A percentile compares a stretch with the other conserved stretches of the same genome.
Conservation (phyloP, 2,797 vertebrate species). For the Macropodus opercularis region DNA sequence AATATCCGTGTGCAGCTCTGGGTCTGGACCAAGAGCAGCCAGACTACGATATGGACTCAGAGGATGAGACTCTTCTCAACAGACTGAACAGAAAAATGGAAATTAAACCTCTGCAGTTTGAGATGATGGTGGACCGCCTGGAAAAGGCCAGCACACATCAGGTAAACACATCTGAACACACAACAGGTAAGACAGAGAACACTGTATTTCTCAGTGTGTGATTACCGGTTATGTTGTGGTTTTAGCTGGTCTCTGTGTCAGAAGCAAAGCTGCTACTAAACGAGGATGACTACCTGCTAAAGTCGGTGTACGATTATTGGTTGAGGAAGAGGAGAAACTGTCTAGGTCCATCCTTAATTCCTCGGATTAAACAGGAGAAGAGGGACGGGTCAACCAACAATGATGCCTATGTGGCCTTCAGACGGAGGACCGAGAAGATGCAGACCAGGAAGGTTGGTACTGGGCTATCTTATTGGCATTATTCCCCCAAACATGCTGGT, state of each 20-base stretch:
- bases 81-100: constrained; percentile 94
- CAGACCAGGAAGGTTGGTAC: constrained; percentile 91
- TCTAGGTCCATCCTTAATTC: constrained; percentile 87
- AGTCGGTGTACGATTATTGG: constrained; percentile 97
- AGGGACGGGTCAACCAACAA: constrained; percentile 92
- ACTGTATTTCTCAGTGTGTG: background rate
- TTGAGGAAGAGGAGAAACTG: constrained; percentile 92
- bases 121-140: constrained; percentile 93
- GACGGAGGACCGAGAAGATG: constrained; percentile 94
- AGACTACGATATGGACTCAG: constrained; percentile 96
- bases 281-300: constrained; percentile 94
- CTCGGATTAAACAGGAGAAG: constrained; percentile 91
- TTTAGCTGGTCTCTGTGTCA: constrained; percentile 89
- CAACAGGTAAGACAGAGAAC: background rate
- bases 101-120: constrained; percentile 93
- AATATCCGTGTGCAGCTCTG: constrained; percentile 52
- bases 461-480: too few species aligned
- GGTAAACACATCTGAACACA: constrained; percentile 72
- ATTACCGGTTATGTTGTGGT: background rate
- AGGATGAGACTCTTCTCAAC: constrained; percentile 92
- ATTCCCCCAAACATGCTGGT: background rate
- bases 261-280: constrained; percentile 93
- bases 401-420: constrained; percentile 93
- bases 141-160: constrained; percentile 94
- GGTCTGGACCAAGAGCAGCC: constrained; percentile 92